Base-by-base conservation (phyloP, 2,888 invertebrate species). In the Acleris holmiana region DNA sequence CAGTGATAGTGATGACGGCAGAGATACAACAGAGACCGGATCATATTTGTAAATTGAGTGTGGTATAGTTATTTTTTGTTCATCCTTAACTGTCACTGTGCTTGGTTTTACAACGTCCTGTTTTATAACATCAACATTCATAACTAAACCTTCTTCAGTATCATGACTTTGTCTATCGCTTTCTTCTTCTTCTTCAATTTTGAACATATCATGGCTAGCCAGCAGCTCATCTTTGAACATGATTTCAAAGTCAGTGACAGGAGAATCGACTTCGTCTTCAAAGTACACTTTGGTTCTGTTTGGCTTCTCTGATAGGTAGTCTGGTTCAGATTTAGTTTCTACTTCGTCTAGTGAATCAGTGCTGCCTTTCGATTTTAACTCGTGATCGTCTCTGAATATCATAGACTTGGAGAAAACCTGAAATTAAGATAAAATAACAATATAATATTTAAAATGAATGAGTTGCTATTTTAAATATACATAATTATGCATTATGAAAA, bases 361-460 rank as follows among this genome's bases (percentile, higher is more conserved):
- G 71, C 87, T 90, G 29, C 79, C 80, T 72, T 82, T 84, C 0
- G 76, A 71, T 69, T 89, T 91, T 1, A 90, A 71, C 67, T 92
- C 91, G 29, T 86, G 82, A 0, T 92, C 93, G 2, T 92, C 89
- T 82, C 89, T 85, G 76, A 93, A 93, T 82, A 93, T 93, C 67
- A 93, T 76, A 0, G 93, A 93, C 76, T 93, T 93, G 19, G 91
- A 90, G 75, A 93, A 93, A 4, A 93, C 92, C 93, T 93, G 87
- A 4, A 85, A 89, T 46, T 18, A 44, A 44, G 10, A 65, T 0
- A 10, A 47, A 23, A 13, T 1, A 35, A 35, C 35, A 19, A 40
- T 13, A 17, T 29, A 55, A 41, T 8, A 44, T 18, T 35, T 13
- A 35, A 35, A 10, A 35, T 13, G 10, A 35, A 35, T 35, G 13